Evolutionary conservation across 2,113 vertebrate species (phyloP), one percentile per base, ranked within the genome.

Genomic region (Suncus etruscus): DNA sequence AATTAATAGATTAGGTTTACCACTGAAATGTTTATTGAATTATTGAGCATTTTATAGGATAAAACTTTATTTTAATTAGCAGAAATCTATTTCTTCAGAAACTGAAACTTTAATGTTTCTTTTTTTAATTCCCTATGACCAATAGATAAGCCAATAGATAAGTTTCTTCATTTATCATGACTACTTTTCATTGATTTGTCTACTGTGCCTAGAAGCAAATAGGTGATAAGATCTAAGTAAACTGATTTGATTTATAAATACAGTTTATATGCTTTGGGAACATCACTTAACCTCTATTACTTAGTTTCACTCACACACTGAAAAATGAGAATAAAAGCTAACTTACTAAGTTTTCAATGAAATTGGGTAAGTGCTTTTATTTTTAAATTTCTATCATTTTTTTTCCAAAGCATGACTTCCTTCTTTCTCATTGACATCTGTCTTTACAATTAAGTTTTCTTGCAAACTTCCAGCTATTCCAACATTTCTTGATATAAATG

Each of bases 261-360:
- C 25, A 27, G 66, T 66, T 29, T 65, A 29, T 3, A 15, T 25
- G 48, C 73, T 27, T 61, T 77, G 76, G 61, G 77, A 66, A 94
- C 83, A 91, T 83, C 86, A 72, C 1, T 83, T 86, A 79, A 77
- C n/a, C 31, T 45, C 32, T 90, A 39, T 39, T 39, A 39, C 25
- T n/a, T 39, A 61, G 45, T 72, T 86, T 89, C 29, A 91, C 15
- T 83, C 83, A 82, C 32, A 70, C 4, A 51, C 27, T 83, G 70
- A n/a, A 86, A 76, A 70, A 83, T 24, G 29, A 83, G 29, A 90
- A 86, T 83, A 83, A 80, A 63, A 32, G 18, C 54, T 77, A 63
- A 10, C 32, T 89, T 77, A 29, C 25, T 88, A 76, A 91, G 75
- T 86, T 89, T 84, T 82, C 32, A 50, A 88, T 83, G n/a, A 65